Evolutionary conservation across 2,888 invertebrate genomes (phyloP).

Genomic region (Masnerella sp.): DNA sequence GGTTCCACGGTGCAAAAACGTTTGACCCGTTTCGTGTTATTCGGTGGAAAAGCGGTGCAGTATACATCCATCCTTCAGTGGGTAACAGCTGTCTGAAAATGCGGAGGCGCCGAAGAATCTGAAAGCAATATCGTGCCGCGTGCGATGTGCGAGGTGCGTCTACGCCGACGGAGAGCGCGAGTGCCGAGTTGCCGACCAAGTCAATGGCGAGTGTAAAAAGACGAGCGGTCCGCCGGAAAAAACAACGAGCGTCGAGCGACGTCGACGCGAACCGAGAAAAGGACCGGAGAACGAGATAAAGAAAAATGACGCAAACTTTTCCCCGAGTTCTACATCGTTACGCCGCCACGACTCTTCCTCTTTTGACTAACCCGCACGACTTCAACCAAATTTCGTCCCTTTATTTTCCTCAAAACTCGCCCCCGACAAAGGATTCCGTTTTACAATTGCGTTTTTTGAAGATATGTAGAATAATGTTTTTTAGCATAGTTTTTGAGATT

Average conservation of each 20-base stretch:
- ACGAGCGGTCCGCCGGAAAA: slow-evolving; percentile 45
- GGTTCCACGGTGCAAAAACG: no score
- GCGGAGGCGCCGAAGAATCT: slow-evolving; percentile 69
- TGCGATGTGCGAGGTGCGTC: slow-evolving; percentile 60
- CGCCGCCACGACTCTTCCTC: slow-evolving; percentile 8
- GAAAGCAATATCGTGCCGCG: slow-evolving; percentile 74
- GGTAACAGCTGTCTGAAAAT: slow-evolving; percentile 72
- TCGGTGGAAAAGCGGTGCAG: slow-evolving; percentile 48
- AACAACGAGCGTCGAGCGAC: slow-evolving; percentile 49
- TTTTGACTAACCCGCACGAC: slow-evolving; percentile 9
- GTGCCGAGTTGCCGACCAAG: slow-evolving; percentile 46
- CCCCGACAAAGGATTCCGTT: no score
- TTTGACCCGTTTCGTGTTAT: slow-evolving; percentile 51
- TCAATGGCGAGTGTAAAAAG: slow-evolving; percentile 57
- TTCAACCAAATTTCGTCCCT: slow-evolving; percentile 2
- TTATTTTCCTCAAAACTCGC: no score
- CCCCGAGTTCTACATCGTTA: slow-evolving; percentile 43
- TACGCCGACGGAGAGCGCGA: slow-evolving; percentile 45
- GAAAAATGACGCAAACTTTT: slow-evolving; percentile 57
- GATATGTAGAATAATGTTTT: no score
- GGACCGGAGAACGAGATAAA: slow-evolving; percentile 45
- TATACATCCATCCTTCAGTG: slow-evolving; percentile 63
- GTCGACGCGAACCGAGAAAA: slow-evolving; percentile 31
- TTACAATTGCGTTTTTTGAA: no score
- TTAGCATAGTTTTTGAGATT: no score